phyloP scores from a whole-genome alignment of 2,888 invertebrate genomes.

The Sycophila texana region DNA sequence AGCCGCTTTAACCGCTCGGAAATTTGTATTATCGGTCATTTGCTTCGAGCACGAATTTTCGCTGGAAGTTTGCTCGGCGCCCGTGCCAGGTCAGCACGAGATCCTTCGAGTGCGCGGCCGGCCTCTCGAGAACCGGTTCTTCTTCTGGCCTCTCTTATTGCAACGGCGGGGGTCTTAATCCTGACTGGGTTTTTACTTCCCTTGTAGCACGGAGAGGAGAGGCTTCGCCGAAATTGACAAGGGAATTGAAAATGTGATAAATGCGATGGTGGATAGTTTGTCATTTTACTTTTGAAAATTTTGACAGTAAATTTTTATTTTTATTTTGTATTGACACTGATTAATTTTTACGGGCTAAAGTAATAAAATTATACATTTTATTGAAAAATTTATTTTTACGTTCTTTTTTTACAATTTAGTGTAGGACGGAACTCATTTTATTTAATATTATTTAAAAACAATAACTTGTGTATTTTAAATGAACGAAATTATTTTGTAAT shows the following conservation, averaged over 20 bases:
- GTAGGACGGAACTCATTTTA: too few species aligned
- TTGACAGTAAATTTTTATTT: too few species aligned
- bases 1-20: neutral
- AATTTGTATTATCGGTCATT: slow-evolving; percentile 35
- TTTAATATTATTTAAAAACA: too few species aligned
- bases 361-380: too few species aligned
- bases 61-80: neutral
- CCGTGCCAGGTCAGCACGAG: slow-evolving; percentile 15
- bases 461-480: too few species aligned
- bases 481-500: too few species aligned
- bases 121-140: slow-evolving; percentile 38
- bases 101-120: slow-evolving; percentile 13
- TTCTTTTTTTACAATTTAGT: too few species aligned
- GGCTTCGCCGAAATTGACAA: too few species aligned
- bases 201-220: neutral
- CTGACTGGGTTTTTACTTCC: slow-evolving; percentile 30
- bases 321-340: too few species aligned
- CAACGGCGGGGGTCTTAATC: slow-evolving; percentile 28
- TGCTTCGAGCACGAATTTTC: slow-evolving; percentile 33
- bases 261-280: neutral
- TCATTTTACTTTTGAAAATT: neutral
- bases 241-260: too few species aligned
- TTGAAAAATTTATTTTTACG: too few species aligned
- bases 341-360: too few species aligned
- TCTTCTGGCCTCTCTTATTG: slow-evolving; percentile 38